Evolutionary conservation across 2,113 vertebrate species (phyloP).

Genomic region (Ornithorhynchus anatinus): DNA sequence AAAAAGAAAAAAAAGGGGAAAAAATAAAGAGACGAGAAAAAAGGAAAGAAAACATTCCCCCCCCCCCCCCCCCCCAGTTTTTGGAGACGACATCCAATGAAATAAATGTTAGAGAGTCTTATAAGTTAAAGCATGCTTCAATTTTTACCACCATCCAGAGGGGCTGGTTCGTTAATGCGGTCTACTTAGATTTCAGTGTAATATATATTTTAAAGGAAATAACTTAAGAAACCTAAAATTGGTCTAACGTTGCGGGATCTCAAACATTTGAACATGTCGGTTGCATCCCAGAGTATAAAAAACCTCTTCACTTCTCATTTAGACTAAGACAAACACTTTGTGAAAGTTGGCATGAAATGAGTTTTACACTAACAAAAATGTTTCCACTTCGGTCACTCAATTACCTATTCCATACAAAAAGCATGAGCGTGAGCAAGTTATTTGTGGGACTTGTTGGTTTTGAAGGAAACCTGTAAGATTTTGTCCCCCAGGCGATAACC

Average conservation of each 20-base stretch:
- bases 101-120: conserved; percentile 68
- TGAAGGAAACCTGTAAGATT: conserved; percentile 99
- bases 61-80: conserved; percentile 70
- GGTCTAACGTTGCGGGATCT: conserved; percentile 79
- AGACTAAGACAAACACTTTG: conserved; percentile 87
- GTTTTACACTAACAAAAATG: conserved; percentile 84
- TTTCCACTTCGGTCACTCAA: conserved; percentile 79
- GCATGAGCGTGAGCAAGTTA: conserved; percentile 84
- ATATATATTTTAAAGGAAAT: conserved; percentile 75
- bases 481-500: conserved; percentile 98
- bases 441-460: conserved; percentile 99
- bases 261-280: conserved; percentile 85
- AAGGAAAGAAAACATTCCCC: too few relatives aligned
- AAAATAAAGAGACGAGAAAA: too few relatives aligned
- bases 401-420: conserved; percentile 84
- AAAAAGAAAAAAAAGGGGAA: conserved; percentile 39
- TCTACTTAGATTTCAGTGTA: conserved; percentile 70
- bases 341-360: conserved; percentile 88
- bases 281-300: conserved; percentile 85
- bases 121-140: conserved; percentile 72
- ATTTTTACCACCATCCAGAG: conserved; percentile 72
- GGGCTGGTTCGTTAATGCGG: conserved; percentile 68
- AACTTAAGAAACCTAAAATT: conserved; percentile 80
- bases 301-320: conserved; percentile 78
- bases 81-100: conserved; percentile 66